phyloP scores from a whole-genome alignment of 1,140 invertebrate genomes.

The Calycopis cecrops region DNA sequence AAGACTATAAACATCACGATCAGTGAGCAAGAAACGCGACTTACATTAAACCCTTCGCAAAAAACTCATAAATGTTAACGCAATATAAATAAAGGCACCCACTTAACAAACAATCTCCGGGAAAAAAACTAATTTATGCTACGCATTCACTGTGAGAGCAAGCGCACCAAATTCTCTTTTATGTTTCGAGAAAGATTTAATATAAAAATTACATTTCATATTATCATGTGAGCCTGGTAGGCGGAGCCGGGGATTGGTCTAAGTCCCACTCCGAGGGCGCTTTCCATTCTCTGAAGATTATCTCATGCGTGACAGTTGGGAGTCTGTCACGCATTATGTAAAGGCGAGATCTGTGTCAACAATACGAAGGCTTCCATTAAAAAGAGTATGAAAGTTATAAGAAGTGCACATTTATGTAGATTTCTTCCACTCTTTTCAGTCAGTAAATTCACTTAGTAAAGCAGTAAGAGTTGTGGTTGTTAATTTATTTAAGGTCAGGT shows the following conservation, averaged over 20 bases:
- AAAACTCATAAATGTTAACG: slow-evolving; percentile 70
- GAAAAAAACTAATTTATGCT: slow-evolving; percentile 68
- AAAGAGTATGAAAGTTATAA: too few relatives aligned
- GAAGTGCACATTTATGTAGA: too few relatives aligned
- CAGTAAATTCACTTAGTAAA: too few relatives aligned
- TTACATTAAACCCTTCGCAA: slow-evolving; percentile 27
- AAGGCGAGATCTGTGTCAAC: slow-evolving; percentile 24
- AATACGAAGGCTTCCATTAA: not conserved
- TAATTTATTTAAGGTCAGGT: too few relatives aligned
- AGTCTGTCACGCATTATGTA: slow-evolving; percentile 35
- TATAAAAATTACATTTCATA: slow-evolving; percentile 69
- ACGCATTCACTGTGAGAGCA: slow-evolving; percentile 48
- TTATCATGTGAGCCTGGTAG: slow-evolving; percentile 62
- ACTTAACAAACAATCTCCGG: slow-evolving; percentile 65
- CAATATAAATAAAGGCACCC: slow-evolving; percentile 59
- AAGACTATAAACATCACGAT: too few relatives aligned
- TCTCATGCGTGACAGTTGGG: slow-evolving; percentile 62
- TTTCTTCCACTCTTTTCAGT: too few relatives aligned
- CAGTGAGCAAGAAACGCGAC: not conserved
- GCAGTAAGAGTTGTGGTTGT: too few relatives aligned
- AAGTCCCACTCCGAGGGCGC: slow-evolving; percentile 48
- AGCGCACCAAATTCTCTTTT: slow-evolving; percentile 60
- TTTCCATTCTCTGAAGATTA: slow-evolving; percentile 53
- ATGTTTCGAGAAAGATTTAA: slow-evolving; percentile 70
- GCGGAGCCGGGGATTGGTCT: slow-evolving; percentile 36